Evolutionary conservation across 2,888 invertebrate genomes (phyloP).

Genomic region (Tupiocoris notatus): DNA sequence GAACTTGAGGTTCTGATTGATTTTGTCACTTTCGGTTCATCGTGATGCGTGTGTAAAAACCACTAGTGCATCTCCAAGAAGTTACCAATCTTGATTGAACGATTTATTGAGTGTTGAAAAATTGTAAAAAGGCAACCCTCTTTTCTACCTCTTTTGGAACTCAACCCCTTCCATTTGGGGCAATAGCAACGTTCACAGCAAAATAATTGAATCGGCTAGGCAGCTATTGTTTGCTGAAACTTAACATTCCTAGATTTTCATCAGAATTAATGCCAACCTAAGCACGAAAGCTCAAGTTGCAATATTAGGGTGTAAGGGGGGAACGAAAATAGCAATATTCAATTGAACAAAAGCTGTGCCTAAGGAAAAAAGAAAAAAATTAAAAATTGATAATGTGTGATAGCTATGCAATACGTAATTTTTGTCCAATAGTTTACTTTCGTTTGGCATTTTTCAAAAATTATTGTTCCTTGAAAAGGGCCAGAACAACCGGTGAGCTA

Average conservation of each 20-base stretch:
- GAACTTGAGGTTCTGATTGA: too few relatives aligned
- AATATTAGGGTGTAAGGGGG: slow-evolving; percentile 26
- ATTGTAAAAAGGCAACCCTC: too few relatives aligned
- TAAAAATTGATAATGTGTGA: slow-evolving; percentile 15
- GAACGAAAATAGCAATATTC: slow-evolving; percentile 8
- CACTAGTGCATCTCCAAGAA: too few relatives aligned
- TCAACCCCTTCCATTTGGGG: not conserved
- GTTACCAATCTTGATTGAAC: too few relatives aligned
- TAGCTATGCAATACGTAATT: slow-evolving; percentile 25
- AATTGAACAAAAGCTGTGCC: slow-evolving; percentile 19
- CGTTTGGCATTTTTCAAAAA: not conserved
- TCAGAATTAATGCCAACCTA: not conserved
- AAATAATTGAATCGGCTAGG: not conserved
- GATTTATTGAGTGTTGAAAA: too few relatives aligned
- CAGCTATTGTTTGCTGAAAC: too few relatives aligned
- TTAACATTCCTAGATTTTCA: too few relatives aligned
- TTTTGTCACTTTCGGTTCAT: too few relatives aligned
- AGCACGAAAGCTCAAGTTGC: slow-evolving; percentile 31
- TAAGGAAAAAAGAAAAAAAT: slow-evolving; percentile 21
- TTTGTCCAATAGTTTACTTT: not conserved
- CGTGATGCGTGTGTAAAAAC: too few relatives aligned
- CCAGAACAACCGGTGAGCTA: too few relatives aligned
- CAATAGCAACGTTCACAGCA: not conserved
- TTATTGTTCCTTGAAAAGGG: too few relatives aligned
- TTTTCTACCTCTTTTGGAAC: not conserved